Conservation (phyloP, 2,888 invertebrate genomes). For the Rhingia rostrata region DNA sequence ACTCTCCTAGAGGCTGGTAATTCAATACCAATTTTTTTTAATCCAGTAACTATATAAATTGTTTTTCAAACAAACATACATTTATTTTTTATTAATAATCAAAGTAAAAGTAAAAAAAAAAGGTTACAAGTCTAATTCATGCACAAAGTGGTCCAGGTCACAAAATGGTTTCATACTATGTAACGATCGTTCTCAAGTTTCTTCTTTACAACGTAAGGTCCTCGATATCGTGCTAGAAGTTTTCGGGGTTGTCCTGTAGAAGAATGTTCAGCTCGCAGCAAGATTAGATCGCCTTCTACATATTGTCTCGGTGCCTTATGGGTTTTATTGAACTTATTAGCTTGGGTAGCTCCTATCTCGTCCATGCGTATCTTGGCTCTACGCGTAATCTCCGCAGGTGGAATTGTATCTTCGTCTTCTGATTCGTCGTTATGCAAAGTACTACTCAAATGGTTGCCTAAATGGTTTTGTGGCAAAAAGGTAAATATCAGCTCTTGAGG, state of each 20-base stretch:
- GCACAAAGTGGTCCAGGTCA: neutral
- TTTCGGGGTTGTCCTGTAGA: neutral
- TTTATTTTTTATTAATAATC: too few relatives aligned
- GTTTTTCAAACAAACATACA: too few relatives aligned
- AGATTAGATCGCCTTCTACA: neutral
- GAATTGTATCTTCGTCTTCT: conserved; percentile 11
- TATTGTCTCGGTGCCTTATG: too few relatives aligned
- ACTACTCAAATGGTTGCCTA: neutral
- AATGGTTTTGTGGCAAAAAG: neutral
- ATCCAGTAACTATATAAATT: too few relatives aligned
- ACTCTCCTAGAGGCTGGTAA: too few relatives aligned
- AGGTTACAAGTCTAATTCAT: neutral
- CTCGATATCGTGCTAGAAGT: neutral
- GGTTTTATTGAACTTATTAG: neutral
- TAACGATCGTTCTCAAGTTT: neutral
- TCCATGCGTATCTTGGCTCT: neutral
- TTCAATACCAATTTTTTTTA: too few relatives aligned
- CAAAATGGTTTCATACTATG: neutral
- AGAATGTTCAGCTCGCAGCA: neutral
- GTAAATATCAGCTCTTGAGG: conserved; percentile 10
- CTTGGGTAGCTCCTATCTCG: neutral
- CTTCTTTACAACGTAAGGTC: neutral
- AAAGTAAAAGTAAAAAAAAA: too few relatives aligned
- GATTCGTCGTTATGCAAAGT: neutral
- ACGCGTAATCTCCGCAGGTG: neutral